These are phyloP conservation scores for Petromus typicus DNA, from an alignment of 2,113 vertebrate species.

Conservation along the genomic window DNA sequence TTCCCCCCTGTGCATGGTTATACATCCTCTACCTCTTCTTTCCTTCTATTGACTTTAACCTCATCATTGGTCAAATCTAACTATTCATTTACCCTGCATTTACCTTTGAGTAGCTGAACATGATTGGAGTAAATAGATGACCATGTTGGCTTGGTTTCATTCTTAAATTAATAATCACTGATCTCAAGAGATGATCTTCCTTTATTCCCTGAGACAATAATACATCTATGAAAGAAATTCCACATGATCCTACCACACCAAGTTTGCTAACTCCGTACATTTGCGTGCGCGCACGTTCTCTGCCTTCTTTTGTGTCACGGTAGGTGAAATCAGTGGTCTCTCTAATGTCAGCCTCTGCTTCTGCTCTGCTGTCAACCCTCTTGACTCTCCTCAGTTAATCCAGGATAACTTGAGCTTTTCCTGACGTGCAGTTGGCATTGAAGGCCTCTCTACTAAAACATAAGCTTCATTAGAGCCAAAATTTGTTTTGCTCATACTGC, in stretches of 20 bases:
- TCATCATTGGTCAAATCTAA: neutral
- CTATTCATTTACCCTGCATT: neutral
- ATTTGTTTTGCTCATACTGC: neutral
- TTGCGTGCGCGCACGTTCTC: neutral
- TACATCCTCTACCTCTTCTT: neutral
- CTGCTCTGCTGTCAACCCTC: neutral
- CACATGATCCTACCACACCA: neutral
- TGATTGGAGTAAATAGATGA: neutral
- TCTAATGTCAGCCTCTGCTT: neutral
- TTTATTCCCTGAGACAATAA: constrained; percentile 18
- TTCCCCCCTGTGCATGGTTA: neutral
- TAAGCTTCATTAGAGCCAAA: neutral
- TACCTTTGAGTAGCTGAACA: neutral
- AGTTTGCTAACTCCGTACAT: neutral
- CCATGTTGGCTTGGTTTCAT: neutral
- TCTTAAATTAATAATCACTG: constrained; percentile 19
- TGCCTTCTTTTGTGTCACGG: neutral
- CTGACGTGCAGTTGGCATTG: neutral
- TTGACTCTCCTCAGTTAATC: neutral
- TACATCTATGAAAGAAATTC: neutral
- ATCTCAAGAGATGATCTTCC: neutral
- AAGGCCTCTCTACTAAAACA: neutral
- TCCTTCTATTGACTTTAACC: neutral
- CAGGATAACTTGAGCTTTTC: constrained; percentile 14
- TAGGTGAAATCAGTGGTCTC: neutral